phyloP scores from a whole-genome alignment of 2,797 vertebrate genomes.

The Hylomyscus alleni region DNA sequence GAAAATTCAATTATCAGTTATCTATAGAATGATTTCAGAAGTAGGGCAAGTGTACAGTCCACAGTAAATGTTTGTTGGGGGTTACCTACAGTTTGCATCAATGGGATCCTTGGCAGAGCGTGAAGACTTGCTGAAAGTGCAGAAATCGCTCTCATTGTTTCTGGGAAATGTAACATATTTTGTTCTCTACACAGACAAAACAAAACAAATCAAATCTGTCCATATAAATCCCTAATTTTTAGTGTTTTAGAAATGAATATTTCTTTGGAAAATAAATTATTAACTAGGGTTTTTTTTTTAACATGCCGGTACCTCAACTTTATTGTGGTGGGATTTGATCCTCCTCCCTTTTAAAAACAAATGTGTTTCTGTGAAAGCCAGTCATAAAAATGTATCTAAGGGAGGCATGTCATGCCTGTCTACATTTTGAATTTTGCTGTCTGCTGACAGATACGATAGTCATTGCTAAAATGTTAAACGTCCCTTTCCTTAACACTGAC shows the following conservation, averaged over 20 bases:
- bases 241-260: slow-evolving; percentile 64
- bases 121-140: background rate
- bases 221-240: slow-evolving; percentile 30
- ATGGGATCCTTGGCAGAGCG: slow-evolving; percentile 17
- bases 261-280: slow-evolving; percentile 72
- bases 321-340: slow-evolving; percentile 53
- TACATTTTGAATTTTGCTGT: slow-evolving; percentile 33
- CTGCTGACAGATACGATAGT: background rate
- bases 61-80: slow-evolving; percentile 48
- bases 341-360: slow-evolving; percentile 46
- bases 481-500: background rate
- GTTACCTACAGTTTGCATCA: slow-evolving; percentile 42
- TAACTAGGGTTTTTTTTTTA: slow-evolving; percentile 63
- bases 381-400: slow-evolving; percentile 47
- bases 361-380: slow-evolving; percentile 36
- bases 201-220: slow-evolving; percentile 53
- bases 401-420: background rate
- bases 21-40: slow-evolving; percentile 43
- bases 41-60: slow-evolving; percentile 27
- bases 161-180: slow-evolving; percentile 6
- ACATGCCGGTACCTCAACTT: slow-evolving; percentile 20
- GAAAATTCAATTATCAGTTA: slow-evolving; percentile 57
- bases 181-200: slow-evolving; percentile 47
- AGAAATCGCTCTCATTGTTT: slow-evolving; percentile 56
- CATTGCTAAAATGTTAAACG: slow-evolving; percentile 4